These are phyloP conservation scores for Aldabrachelys gigantea DNA, from an alignment of 2,113 vertebrate genomes.

Conservation along the genomic window DNA sequence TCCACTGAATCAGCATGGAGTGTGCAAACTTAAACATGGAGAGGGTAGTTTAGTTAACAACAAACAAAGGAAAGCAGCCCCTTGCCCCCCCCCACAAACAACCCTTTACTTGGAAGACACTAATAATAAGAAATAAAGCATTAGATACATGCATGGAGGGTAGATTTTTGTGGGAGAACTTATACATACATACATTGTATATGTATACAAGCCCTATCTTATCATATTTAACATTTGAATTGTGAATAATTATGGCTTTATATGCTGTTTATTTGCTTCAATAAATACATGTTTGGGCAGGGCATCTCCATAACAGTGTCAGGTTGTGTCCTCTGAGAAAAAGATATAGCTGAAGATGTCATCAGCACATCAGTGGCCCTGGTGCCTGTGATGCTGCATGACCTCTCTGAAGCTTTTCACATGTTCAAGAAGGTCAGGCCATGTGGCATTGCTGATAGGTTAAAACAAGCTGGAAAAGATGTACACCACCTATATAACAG, in stretches of 20 bases:
- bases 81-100: neutral
- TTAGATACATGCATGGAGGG: neutral
- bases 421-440: neutral
- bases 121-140: neutral
- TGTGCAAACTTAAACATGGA: neutral
- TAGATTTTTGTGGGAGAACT: neutral
- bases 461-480: neutral
- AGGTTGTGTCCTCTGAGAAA: neutral
- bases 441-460: neutral
- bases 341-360: neutral
- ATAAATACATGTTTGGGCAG: neutral
- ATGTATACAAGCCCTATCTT: neutral
- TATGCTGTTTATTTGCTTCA: slow-evolving; percentile 23
- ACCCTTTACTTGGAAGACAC: neutral
- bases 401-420: neutral
- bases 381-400: neutral
- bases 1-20: neutral
- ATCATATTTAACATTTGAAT: neutral
- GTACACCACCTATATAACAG: neutral
- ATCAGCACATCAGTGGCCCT: neutral
- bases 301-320: neutral
- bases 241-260: neutral
- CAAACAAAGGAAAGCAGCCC: neutral
- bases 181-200: neutral
- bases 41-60: neutral